Conservation (phyloP, 2,113 vertebrate species). For the Ptychochromis oligacanthus region DNA sequence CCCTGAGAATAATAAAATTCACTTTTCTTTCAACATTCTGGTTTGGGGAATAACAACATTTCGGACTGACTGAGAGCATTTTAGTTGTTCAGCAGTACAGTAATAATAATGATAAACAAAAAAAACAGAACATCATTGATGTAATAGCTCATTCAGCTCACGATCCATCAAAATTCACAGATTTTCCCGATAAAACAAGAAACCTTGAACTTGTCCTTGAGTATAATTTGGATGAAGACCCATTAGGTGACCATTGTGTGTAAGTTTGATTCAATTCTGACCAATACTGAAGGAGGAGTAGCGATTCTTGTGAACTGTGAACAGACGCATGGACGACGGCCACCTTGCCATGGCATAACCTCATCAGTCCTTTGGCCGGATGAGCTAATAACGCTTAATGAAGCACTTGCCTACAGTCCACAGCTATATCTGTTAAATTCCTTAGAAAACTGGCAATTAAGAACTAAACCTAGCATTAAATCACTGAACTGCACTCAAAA, state of each 20-base stretch:
- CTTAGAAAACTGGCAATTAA: not conserved
- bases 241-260: not conserved
- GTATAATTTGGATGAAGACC: not conserved
- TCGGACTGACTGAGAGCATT: no score
- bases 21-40: no score
- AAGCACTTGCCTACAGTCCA: not conserved
- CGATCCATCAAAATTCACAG: no score
- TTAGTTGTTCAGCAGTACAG: no score
- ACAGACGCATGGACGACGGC: not conserved
- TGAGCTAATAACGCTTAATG: not conserved
- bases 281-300: not conserved
- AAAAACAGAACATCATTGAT: no score
- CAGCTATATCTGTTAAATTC: not conserved
- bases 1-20: no score
- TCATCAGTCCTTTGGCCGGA: not conserved
- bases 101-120: no score
- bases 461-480: not conserved
- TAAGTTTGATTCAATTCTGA: not conserved
- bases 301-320: not conserved
- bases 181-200: no score
- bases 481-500: not conserved
- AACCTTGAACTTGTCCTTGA: not conserved
- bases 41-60: no score
- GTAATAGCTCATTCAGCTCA: no score
- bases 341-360: not conserved